phyloP scores from a whole-genome alignment of 1,140 invertebrate species.

The Pseudomyrmex pallidus region DNA sequence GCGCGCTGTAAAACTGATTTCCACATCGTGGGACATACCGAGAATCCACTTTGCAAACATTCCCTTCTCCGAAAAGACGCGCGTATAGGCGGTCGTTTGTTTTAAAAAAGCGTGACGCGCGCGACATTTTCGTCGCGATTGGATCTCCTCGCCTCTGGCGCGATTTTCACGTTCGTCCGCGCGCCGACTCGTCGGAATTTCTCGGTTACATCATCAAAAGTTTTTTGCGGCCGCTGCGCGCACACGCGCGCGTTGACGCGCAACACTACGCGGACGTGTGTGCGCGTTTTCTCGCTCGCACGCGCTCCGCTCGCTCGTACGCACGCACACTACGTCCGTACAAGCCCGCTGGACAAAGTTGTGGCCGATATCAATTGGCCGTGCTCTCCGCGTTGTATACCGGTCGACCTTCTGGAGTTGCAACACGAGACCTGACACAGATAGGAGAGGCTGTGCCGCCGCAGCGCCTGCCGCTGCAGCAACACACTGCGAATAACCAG shows the following conservation, averaged over 20 bases:
- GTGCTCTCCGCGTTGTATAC: constrained; percentile 79
- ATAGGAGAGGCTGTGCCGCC: constrained; percentile 76
- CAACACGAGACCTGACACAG: constrained; percentile 84
- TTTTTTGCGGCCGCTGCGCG: constrained; percentile 60
- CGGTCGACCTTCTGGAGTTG: constrained; percentile 85
- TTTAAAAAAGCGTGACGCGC: constrained; percentile 1
- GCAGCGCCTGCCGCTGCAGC: constrained; percentile 44
- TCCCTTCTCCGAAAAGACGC: neutral
- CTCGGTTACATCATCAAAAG: constrained; percentile 70
- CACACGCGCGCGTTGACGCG: neutral
- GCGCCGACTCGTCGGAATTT: constrained; percentile 65
- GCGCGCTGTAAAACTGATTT: constrained; percentile 5
- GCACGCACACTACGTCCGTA: constrained; percentile 57
- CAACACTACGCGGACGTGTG: constrained; percentile 10
- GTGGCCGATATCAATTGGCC: constrained; percentile 74
- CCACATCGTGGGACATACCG: neutral
- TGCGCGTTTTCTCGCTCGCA: constrained; percentile 26
- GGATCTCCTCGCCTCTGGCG: constrained; percentile 37
- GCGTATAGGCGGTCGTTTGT: neutral
- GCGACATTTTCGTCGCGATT: constrained; percentile 52
- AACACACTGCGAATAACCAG: constrained; percentile 40
- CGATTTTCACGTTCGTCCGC: constrained; percentile 47
- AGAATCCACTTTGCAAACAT: neutral
- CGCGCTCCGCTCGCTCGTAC: constrained; percentile 4
- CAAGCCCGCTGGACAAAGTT: constrained; percentile 69